Conservation (phyloP, 2,888 invertebrate species). For the Tiphia femorata region DNA sequence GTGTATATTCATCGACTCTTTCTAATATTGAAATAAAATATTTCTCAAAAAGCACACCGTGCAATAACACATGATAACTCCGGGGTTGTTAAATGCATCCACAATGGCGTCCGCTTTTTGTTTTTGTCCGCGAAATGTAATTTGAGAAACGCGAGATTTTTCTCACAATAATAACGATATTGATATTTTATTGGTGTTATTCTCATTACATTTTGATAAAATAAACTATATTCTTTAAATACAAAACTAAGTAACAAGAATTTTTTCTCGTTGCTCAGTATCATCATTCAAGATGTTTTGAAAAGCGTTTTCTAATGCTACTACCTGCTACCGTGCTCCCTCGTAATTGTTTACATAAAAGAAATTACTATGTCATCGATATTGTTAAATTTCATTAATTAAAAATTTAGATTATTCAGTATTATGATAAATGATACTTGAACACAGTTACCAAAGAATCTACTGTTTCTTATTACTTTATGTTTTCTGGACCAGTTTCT, state of each 20-base stretch:
- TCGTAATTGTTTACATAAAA: no score
- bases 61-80: slow-evolving; percentile 10
- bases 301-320: no score
- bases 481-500: no score
- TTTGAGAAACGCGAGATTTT: slow-evolving; percentile 6
- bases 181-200: background rate
- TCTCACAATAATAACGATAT: background rate
- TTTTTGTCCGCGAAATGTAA: slow-evolving; percentile 22
- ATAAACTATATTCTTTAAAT: background rate
- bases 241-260: background rate
- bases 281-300: no score
- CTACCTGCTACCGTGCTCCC: no score
- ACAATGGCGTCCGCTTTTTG: slow-evolving; percentile 26
- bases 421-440: background rate
- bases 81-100: slow-evolving; percentile 18
- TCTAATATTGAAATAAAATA: no score
- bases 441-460: no score
- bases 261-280: no score
- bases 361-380: background rate
- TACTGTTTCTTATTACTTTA: no score
- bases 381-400: background rate
- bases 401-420: background rate
- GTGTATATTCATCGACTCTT: no score
- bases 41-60: background rate
- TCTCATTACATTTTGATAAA: background rate